Evolutionary conservation across 2,888 invertebrate species (phyloP), one percentile per base, ranked within the genome.

Genomic region (Ophion costatus): DNA sequence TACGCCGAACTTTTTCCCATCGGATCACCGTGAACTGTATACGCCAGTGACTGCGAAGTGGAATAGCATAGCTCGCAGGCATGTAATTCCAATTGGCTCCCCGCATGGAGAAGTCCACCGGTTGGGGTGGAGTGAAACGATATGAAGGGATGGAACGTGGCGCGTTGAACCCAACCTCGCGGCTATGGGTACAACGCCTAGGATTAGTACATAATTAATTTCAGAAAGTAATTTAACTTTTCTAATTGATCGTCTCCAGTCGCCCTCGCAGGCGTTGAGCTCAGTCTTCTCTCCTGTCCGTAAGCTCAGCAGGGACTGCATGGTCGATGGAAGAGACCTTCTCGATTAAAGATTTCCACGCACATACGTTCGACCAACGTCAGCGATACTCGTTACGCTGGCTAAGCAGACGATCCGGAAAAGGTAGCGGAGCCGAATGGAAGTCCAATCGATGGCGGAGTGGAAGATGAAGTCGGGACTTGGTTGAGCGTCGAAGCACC

Each of bases 171-270:
- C 38, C 38, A 33, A 70, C 45, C 22, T 14, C 29, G 33, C 20
- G 64, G 20, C 33, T 57, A 74, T 51, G 59, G 71, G 38, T 64
- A 45, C 38, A 22, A 75, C 79, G 71, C 61, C 87, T 63, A 70
- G 88, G 88, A 89, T 91, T 90, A 89, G 88, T 89, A 87, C 89
- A 91, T 91, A 90, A 91, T 92, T 90, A 90, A 91, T 91, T 91
- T 90, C 88, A 78, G 88, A 78, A 90, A 90, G 91, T 89, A 91
- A 91, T 92, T 90, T 91, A 92, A 91, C 92, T 91, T 92, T 90
- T 90, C 89, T 92, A 91, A 91, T 91, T 90, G 91, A 91, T 91
- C 89, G 86, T 88, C 89, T 78, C 80, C 85, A 75, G 77, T 64
- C 73, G 24, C 69, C 38, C 61, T 64, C 66, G 29, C 57, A 9